Base-by-base conservation (phyloP, 2,113 vertebrate species). In the Microtus richardsoni region DNA sequence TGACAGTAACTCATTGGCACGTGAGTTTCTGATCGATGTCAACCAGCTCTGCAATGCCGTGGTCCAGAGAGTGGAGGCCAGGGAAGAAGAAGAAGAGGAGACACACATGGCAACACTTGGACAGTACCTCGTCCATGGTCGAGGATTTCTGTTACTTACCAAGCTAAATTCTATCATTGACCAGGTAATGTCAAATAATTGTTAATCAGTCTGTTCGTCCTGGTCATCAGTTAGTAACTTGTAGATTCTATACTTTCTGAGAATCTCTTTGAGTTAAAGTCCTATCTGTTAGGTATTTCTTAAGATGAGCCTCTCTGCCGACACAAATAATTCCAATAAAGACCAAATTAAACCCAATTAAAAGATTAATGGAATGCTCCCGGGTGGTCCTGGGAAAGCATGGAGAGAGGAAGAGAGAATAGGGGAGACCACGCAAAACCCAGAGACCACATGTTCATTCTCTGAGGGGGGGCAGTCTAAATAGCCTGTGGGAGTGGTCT, bases 11-110 rank as follows among this genome's bases (percentile, higher is more conserved):
- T 99, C 99, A 14, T 97, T 99, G 98, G 99, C 99, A 88, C 99
- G 99, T 97, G 99, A 99, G 98, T 99, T 99, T 98, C 98, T 99
- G 98, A 99, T 99, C 0, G 99, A 99, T 97, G 99, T 99, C 91
- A 99, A 99, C 98, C 99, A 99, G 49, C 99, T 99, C 92, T 99
- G 99, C 98, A 99, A 99, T 96, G 99, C 99, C 0, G 99, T 99
- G 98, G 99, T 99, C 21, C 99, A 99, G 98, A 99, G 98, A 96
- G 98, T 98, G 1, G 99, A 99, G 98, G 97, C 98, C 58, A 98
- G 98, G 95, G 99, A 99, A 96, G 99, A 99, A 74, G 99, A 99
- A 71, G 99, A 99, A 88, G 99, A 99, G 96, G 99, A 99, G 98
- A 99, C 99, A 79, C 99, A 99, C 96, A 99, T 99, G 99, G 99